Percentiles rank a stretch among this genome's conserved stretches.
These are phyloP conservation scores for Lethocerus indicus DNA, from an alignment of 1,140 invertebrate species.

Conservation along the genomic window DNA sequence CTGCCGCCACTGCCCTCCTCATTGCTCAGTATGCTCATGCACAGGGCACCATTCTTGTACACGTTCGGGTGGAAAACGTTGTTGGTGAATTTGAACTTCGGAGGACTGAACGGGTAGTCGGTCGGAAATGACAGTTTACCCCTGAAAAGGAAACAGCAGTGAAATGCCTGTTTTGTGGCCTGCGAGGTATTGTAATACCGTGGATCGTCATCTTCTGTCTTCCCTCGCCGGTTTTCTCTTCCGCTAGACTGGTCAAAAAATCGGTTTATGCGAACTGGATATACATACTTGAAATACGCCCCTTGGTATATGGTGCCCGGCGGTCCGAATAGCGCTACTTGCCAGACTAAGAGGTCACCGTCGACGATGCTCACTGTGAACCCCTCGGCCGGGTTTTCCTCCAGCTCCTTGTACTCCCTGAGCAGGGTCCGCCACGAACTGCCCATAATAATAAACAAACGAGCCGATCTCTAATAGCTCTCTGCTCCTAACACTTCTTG, in stretches of 20 bases:
- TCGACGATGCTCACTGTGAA: background rate
- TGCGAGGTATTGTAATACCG: too few species aligned
- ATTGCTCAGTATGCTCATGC: slow-evolving; percentile 1
- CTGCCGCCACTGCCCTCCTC: background rate
- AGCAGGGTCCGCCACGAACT: background rate
- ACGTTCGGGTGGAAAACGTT: slow-evolving; percentile 1
- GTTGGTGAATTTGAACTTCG: background rate
- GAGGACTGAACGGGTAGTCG: slow-evolving; percentile 1
- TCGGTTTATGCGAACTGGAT: too few species aligned
- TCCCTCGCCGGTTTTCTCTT: too few species aligned
- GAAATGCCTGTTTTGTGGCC: too few species aligned
- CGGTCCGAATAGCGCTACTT: background rate
- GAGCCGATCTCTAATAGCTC: too few species aligned
- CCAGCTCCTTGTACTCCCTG: background rate
- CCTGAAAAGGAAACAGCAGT: too few species aligned
- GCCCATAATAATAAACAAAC: too few species aligned
- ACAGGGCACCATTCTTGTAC: background rate
- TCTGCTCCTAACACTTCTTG: too few species aligned
- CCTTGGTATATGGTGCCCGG: background rate
- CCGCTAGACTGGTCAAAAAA: too few species aligned
- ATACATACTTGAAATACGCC: background rate
- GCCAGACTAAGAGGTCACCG: background rate
- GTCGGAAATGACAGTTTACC: background rate
- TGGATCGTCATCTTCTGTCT: too few species aligned
- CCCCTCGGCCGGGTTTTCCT: background rate